These are phyloP conservation scores for Eutrigla gurnardus DNA, from an alignment of 2,797 vertebrate species.

Conservation along the genomic window DNA sequence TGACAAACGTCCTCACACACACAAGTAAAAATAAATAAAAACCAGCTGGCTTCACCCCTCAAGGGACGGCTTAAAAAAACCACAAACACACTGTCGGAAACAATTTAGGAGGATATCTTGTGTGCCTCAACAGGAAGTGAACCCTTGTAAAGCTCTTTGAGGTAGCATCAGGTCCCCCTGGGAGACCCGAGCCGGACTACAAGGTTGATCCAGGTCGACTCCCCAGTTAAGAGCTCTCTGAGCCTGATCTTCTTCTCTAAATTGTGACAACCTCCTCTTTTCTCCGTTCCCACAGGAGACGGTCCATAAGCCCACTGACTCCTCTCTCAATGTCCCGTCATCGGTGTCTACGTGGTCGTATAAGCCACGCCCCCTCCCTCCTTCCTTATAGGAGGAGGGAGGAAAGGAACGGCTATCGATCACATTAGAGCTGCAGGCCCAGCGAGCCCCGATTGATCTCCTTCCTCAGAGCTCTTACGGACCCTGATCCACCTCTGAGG, in stretches of 20 bases:
- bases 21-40: conserved; percentile 19
- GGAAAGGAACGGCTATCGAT: conserved; percentile 75
- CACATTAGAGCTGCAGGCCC: conserved; percentile 68
- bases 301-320: conserved; percentile 51
- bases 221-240: conserved; percentile 38
- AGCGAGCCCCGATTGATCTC: conserved; percentile 73
- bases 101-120: conserved; percentile 33
- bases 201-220: conserved; percentile 30
- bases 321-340: conserved; percentile 67
- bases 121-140: conserved; percentile 4
- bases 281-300: conserved; percentile 30
- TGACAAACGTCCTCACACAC: conserved; percentile 28
- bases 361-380: conserved; percentile 24
- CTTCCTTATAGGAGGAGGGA: conserved; percentile 35
- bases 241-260: conserved; percentile 34
- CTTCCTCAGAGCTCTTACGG: conserved; percentile 60
- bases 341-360: conserved; percentile 53
- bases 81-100: conserved; percentile 16
- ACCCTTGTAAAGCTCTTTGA: conserved; percentile 18
- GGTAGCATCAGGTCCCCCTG: conserved; percentile 27
- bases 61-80: conserved; percentile 40
- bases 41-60: conserved; percentile 28
- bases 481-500: conserved; percentile 66
- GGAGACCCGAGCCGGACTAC: conserved; percentile 27
- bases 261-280: conserved; percentile 33